Conservation (phyloP, 2,888 invertebrate genomes). For the Dendrolimus pini region DNA sequence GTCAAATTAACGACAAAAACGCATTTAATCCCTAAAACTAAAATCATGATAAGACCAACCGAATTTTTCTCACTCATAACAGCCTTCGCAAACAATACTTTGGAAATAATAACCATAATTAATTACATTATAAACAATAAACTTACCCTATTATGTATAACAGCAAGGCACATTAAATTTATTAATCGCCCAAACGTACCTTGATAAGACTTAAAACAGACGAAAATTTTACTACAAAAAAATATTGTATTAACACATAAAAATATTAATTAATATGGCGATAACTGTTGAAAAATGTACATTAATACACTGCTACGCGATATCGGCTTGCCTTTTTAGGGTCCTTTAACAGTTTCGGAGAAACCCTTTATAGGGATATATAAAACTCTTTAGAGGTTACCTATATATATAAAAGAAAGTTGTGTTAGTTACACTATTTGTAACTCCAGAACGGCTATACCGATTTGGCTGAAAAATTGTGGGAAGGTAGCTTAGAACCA, state of each 20-base stretch:
- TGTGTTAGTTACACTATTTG: no score
- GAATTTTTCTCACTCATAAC: not conserved
- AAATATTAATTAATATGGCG: not conserved
- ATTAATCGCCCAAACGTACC: constrained; percentile 23
- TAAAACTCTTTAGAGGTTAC: no score
- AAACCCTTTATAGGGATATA: no score
- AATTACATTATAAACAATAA: constrained; percentile 26
- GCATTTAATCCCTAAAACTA: constrained; percentile 7
- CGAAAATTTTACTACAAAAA: not conserved
- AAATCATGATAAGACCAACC: constrained; percentile 10
- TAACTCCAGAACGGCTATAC: no score
- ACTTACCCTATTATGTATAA: constrained; percentile 28
- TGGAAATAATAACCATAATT: constrained; percentile 21
- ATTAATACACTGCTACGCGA: not conserved
- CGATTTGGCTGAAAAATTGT: no score
- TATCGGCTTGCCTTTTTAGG: not conserved
- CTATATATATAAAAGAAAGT: no score
- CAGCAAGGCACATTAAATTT: constrained; percentile 28
- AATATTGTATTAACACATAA: not conserved
- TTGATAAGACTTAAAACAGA: not conserved
- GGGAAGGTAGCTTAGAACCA: no score
- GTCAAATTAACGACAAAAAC: not conserved
- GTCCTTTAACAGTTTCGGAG: no score
- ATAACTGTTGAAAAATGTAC: not conserved
- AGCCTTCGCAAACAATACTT: not conserved